Evolutionary conservation across 1,140 invertebrate genomes (phyloP), one percentile per base, ranked within the genome.

Genomic region (Drosophila sproati): DNA sequence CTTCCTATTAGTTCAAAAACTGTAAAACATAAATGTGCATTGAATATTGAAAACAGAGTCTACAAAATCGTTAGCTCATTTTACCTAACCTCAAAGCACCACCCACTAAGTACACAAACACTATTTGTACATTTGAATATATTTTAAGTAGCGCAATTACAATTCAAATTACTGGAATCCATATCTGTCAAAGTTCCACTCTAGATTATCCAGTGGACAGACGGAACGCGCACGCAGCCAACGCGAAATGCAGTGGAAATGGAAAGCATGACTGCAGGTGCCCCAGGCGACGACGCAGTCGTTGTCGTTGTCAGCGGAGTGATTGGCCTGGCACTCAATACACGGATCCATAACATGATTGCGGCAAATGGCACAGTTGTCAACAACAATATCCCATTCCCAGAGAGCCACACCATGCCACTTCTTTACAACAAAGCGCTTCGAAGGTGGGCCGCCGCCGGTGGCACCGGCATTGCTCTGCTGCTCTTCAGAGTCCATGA

Each of bases 311-410:
- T 8, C 43, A 10, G 3, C 6, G 20, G 12, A 7, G 7, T 45
- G 52, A 41, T 57, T 64, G 5, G 98, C 98, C 93, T 99, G 98
- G 93, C 98, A 99, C 94, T 99, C 98, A 83, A 99, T 99, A 92
- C 98, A 99, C 0, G 99, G 94, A 94, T 99, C 98, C 98, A 99
- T 99, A 83, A 99, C 99, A 92, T 99, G 98, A 94, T 99, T 99
- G 56, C 98, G 95, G 90, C 98, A 99, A 93, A 99, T 99, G 77
- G 98, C 98, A 94, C 98, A 99, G 91, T 99, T 99, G 92, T 99
- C 98, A 7, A 99, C 98, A 5, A 98, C 98, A 94, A 99, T 99
- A 94, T 99, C 97, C 98, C 98, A 98, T 54, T 98, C 97, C 98
- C 98, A 99, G 3, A 99, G 93, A 39, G 98, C 98, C 2, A 98